Evolutionary conservation across 2,888 invertebrate species (phyloP), one percentile per base, ranked within the genome.

Genomic region (Ophion ventricosus): DNA sequence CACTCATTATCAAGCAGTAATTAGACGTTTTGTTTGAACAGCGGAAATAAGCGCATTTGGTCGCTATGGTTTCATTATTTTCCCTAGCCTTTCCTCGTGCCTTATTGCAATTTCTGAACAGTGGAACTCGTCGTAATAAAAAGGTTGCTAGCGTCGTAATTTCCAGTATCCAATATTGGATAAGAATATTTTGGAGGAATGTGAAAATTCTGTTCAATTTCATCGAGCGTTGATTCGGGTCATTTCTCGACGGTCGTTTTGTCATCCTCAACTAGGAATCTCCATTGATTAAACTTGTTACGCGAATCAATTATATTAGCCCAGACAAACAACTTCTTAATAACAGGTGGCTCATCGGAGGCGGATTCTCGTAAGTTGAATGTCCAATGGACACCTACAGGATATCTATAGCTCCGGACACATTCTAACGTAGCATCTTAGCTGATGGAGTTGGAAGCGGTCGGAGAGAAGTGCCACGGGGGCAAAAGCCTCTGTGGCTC

Each of bases 391-490:
- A 23, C 17, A 8, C n/a, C 29, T 8, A 54, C 29, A 63, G 5
- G 17, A 61, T 78, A 78, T 78, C 57, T 54, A 63, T 29, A 54
- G 43, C n/a, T 26, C 2, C 43, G 59, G 29, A 75, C 74, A 35
- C 67, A 67, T 75, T 59, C 40, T 29, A 49, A 75, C 25, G 70
- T 80, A 59, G 49, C 72, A 61, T 83, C 83, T 83, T 80, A 80
- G 79, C 61, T 72, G 75, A 76, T 72, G 80, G 75, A 54, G 84
- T 82, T 78, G 35, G 74, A 80, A 66, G 74, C 76, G 70, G 72
- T 56, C 43, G 66, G 20, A 20, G 63, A 49, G 78, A 66, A 66
- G n/a, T 40, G 40, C 56, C 56, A 66, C 64, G 20, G 56, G 49
- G 43, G 72, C 64, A 8, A 73, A 66, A 40, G 20, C 82, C 72